phyloP scores from a whole-genome alignment of 2,797 vertebrate genomes.

The Myotis pilosus region DNA sequence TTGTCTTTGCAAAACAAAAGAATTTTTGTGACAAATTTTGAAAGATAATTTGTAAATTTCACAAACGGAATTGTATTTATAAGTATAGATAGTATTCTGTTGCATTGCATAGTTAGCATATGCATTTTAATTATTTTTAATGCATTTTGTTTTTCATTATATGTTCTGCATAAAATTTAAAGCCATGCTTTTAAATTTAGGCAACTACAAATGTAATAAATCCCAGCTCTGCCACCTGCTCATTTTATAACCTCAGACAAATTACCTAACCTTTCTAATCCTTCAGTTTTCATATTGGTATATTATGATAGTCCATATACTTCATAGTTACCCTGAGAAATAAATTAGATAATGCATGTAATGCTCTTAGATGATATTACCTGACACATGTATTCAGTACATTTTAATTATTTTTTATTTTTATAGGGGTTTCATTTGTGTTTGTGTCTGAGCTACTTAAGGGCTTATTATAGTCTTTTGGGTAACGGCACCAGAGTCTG shows the following conservation, averaged over 20 bases:
- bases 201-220: not conserved
- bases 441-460: not conserved
- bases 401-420: not conserved
- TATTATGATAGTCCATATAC: not conserved
- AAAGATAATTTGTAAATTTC: slow-evolving; percentile 65
- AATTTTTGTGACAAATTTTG: slow-evolving; percentile 69
- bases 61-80: not conserved
- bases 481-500: not conserved
- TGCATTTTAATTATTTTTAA: slow-evolving; percentile 23
- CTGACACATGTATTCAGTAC: not conserved
- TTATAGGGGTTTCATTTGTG: not conserved
- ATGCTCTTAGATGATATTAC: not conserved
- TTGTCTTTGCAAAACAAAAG: slow-evolving; percentile 68
- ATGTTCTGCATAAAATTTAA: not conserved
- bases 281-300: not conserved
- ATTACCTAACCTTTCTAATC: not conserved
- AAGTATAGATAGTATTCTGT: not conserved
- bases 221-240: not conserved
- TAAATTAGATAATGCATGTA: not conserved
- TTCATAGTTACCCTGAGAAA: not conserved
- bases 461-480: not conserved
- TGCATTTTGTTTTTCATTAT: not conserved
- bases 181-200: not conserved
- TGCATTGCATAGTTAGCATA: not conserved
- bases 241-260: not conserved